phyloP scores from a whole-genome alignment of 1,140 invertebrate genomes.

The Potamilus streckersoni region DNA sequence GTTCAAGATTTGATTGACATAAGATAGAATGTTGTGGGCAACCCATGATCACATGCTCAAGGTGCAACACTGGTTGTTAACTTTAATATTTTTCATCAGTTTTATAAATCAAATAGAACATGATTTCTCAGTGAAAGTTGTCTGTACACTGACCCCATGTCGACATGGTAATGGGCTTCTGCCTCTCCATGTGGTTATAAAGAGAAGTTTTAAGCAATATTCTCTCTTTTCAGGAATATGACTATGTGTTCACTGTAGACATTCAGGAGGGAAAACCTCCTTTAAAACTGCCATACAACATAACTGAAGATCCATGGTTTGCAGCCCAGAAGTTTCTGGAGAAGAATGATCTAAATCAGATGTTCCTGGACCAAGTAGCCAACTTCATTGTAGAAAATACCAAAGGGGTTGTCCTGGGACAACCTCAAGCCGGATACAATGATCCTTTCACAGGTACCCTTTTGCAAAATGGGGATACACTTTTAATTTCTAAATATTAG shows the following conservation, averaged over 20 bases:
- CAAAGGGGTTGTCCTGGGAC: slow-evolving; percentile 64
- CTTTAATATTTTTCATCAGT: no score
- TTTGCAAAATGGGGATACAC: neutral
- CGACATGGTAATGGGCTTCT: no score
- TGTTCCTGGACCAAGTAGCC: slow-evolving; percentile 88
- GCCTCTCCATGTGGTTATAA: no score
- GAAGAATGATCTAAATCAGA: slow-evolving; percentile 83
- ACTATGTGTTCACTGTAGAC: slow-evolving; percentile 95
- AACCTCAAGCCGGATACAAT: slow-evolving; percentile 31
- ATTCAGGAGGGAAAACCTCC: slow-evolving; percentile 89
- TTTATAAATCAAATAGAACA: no score
- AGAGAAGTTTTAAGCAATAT: neutral
- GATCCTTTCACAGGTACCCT: slow-evolving; percentile 70
- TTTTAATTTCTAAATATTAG: neutral
- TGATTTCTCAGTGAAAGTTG: no score
- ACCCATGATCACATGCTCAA: no score
- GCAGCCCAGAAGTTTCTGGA: slow-evolving; percentile 77
- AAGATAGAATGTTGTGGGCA: no score
- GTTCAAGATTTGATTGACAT: no score
- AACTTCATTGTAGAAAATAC: slow-evolving; percentile 93
- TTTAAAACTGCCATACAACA: slow-evolving; percentile 93
- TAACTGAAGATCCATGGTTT: slow-evolving; percentile 75
- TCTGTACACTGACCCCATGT: no score
- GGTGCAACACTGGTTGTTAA: no score
- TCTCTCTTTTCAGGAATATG: slow-evolving; percentile 79